Evolutionary conservation across 2,888 invertebrate species (phyloP), one percentile per base, ranked within the genome.

Genomic region (Cryptocephalus moraei): DNA sequence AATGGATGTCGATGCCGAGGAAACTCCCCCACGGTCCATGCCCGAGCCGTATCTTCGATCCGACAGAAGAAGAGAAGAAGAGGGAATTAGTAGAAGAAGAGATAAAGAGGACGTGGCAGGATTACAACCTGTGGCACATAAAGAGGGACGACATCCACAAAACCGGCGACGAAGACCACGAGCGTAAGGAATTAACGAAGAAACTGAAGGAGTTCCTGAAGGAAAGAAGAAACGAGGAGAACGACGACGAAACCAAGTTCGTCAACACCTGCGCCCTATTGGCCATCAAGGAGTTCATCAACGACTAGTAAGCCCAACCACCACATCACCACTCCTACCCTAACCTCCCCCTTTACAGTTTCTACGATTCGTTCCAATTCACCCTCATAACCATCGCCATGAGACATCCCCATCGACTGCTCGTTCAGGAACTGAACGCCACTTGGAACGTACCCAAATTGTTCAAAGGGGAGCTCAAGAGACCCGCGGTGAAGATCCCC

Each of bases 321-420:
- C 22, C 6, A 22, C 22, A 22, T 6, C 6, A 22, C 22, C 2
- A 22, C 22, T 6, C 22, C 3, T 22, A 22, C 22, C 22, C 22
- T 22, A 22, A 22, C 6, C 2, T 4, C 6, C n/a, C 22, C 22
- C 22, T 22, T 61, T 62, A 50, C 48, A 70, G 70, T 52, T 69
- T 71, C 51, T 62, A 66, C 52, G 64, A 67, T 44, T 63, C 58
- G 43, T 71, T 71, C 49, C 68, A 68, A 49, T 71, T 64, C 51
- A 56, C 59, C 10, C 50, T 71, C 8, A 57, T 68, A 9, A 64
- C 62, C 51, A 49, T 62, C 12, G 62, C 67, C 1, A 60, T 65
- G 31, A 61, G 62, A 49, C 60, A 57, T 41, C 57, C 61, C 1
- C 67, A 67, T 10, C 58, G 55, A 47, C 50, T 65, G 11, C 61